A percentile compares a stretch with the other conserved stretches of the same genome.
Conservation (phyloP, 2,797 vertebrate genomes). For the Brotula barbata region DNA sequence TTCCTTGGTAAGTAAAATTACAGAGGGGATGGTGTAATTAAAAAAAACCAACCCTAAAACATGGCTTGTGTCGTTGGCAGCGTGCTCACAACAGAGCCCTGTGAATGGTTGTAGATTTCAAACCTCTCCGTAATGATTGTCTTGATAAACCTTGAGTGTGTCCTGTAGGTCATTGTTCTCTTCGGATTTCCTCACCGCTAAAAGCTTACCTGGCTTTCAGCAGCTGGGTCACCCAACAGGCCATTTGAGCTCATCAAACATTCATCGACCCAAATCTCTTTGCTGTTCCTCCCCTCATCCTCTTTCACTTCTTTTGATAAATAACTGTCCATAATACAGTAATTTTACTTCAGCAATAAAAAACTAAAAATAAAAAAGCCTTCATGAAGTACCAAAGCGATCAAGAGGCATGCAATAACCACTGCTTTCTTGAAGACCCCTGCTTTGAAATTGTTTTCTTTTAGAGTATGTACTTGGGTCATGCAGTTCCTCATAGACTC, state of each 20-base stretch:
- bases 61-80: too few relatives aligned
- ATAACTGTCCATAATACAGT: constrained; percentile 12
- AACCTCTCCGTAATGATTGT: constrained; percentile 4
- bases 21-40: background rate
- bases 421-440: background rate
- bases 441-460: constrained; percentile 22
- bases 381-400: constrained; percentile 16
- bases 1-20: constrained; percentile 19
- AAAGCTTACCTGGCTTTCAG: constrained; percentile 57
- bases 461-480: constrained; percentile 1
- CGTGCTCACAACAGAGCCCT: too few relatives aligned
- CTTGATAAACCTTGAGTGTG: background rate
- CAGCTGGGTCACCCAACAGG: constrained; percentile 64
- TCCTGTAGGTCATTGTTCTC: constrained; percentile 15
- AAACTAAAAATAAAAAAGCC: constrained; percentile 14
- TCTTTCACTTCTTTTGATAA: constrained; percentile 29
- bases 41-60: too few relatives aligned
- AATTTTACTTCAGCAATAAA: background rate
- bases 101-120: too few relatives aligned
- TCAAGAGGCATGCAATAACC: constrained; percentile 15
- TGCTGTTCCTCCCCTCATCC: constrained; percentile 19
- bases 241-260: constrained; percentile 80
- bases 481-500: constrained; percentile 17
- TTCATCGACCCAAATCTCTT: constrained; percentile 70
- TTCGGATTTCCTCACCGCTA: constrained; percentile 41